Conservation (phyloP, 2,888 invertebrate genomes). For the Pteria penguin region DNA sequence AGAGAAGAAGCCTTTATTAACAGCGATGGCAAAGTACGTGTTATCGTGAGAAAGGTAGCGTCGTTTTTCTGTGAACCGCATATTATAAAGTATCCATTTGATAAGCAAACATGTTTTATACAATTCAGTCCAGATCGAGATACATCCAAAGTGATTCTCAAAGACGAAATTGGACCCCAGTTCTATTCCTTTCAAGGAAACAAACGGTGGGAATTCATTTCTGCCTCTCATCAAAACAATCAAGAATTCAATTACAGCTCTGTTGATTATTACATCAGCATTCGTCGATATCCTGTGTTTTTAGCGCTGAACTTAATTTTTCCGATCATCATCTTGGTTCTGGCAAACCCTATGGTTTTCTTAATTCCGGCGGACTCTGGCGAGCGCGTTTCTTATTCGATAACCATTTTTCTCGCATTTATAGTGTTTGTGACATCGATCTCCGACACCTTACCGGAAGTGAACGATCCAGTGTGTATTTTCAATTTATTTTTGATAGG, state of each 20-base stretch:
- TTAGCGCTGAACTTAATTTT: not conserved
- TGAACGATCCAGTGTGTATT: not conserved
- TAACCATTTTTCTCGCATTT: constrained; percentile 14
- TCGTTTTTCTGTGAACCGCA: not conserved
- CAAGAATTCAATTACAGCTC: not conserved
- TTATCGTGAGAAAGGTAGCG: not conserved
- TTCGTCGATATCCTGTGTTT: constrained; percentile 2
- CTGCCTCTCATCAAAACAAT: not conserved
- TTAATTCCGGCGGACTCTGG: constrained; percentile 5
- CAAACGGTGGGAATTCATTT: not conserved
- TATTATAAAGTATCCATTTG: constrained; percentile 1
- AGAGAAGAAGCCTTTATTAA: not conserved
- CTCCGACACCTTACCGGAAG: not conserved
- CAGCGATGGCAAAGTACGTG: not conserved
- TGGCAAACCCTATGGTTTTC: constrained; percentile 4
- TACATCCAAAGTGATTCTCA: not conserved
- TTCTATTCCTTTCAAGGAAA: not conserved
- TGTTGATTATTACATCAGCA: not conserved
- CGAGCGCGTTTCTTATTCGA: not conserved
- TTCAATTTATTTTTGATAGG: not conserved
- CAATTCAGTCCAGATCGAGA: not conserved
- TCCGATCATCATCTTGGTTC: not conserved
- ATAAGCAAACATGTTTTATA: not conserved
- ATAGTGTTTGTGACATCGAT: constrained; percentile 2
- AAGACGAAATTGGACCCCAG: not conserved